Evolutionary conservation across 2,888 invertebrate species (phyloP), one percentile per base, ranked within the genome.

Genomic region (Synergus laeviventris): DNA sequence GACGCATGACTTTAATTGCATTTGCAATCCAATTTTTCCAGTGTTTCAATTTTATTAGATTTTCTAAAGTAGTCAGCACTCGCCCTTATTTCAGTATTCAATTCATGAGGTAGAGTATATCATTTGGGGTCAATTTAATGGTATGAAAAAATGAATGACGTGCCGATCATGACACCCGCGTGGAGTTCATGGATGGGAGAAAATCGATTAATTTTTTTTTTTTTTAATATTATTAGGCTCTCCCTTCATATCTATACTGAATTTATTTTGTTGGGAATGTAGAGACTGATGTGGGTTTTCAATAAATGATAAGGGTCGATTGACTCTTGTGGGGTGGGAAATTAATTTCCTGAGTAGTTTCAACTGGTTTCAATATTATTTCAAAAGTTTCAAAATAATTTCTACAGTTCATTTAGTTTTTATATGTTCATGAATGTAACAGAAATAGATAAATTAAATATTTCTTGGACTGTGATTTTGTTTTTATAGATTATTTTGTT

Each of bases 1-100:
- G 59, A 21, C 62, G 39, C 74, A 54, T 45, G 54, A 36, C 78
- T 70, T 70, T 64, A 42, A 59, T 62, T 73, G 12, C 60, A 74
- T 73, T 76, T 18, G 1, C 16, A 38, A 59, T 36, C 18, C 31
- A 60, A 42, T 39, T 39, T 56, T 54, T 24, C 18, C 7, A 64
- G 11, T n/a, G 38, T 38, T 11, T 24, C 14, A 59, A 5, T 12
- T 24, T 18, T 54, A 54, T 18, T 18, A 54, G 54, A 54, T 18
- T 54, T 1, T 54, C 1, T 11, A 18, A 18, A 54, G 18, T 3
- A 54, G n/a, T 54, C 7, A 18, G 3, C 18, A 18, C 18, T 54
- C 54, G 9, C 18, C 18, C 18, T 54, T 54, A 54, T 54, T n/a
- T 11, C 9, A 49, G n/a, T 54, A 9, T 18, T 11, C 16, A 18